Percentiles rank a stretch among this genome's conserved stretches.
phyloP scores from a whole-genome alignment of 2,113 vertebrate genomes.

The Centrocercus urophasianus region DNA sequence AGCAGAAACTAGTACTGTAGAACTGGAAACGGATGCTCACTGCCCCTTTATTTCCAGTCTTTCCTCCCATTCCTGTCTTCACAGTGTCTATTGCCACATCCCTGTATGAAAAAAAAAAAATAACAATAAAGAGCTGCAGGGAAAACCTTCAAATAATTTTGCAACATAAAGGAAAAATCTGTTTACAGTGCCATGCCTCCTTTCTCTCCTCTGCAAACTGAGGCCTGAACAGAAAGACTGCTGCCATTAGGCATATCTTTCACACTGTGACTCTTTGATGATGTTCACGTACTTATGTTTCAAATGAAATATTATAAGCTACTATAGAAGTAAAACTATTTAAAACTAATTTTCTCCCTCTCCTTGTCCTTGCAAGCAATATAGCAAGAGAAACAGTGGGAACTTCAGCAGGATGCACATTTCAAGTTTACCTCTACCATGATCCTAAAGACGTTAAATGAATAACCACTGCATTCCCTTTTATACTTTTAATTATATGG shows the following conservation, averaged over 20 bases:
- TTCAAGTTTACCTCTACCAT: background rate
- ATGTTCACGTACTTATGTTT: background rate
- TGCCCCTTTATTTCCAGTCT: constrained; percentile 85
- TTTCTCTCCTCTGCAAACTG: background rate
- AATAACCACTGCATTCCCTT: background rate
- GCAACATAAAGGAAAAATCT: background rate
- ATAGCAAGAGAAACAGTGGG: background rate
- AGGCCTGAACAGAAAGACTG: background rate
- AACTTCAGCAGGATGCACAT: background rate
- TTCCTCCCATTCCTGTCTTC: constrained; percentile 87
- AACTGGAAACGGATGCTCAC: constrained; percentile 85
- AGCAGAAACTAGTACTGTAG: constrained; percentile 84
- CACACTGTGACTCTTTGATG: background rate
- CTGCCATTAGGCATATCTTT: background rate
- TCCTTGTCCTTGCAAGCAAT: background rate
- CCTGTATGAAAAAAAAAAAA: constrained; percentile 57
- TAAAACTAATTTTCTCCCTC: background rate
- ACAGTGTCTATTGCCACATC: constrained; percentile 83
- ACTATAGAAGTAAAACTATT: background rate
- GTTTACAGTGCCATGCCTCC: background rate
- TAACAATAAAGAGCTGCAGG: background rate
- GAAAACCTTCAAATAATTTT: background rate
- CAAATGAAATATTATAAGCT: background rate
- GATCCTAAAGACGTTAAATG: background rate
- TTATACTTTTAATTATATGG: background rate